Evolutionary conservation across 2,113 vertebrate species (phyloP), one percentile per base, ranked within the genome.

Genomic region (Ellobius talpinus): DNA sequence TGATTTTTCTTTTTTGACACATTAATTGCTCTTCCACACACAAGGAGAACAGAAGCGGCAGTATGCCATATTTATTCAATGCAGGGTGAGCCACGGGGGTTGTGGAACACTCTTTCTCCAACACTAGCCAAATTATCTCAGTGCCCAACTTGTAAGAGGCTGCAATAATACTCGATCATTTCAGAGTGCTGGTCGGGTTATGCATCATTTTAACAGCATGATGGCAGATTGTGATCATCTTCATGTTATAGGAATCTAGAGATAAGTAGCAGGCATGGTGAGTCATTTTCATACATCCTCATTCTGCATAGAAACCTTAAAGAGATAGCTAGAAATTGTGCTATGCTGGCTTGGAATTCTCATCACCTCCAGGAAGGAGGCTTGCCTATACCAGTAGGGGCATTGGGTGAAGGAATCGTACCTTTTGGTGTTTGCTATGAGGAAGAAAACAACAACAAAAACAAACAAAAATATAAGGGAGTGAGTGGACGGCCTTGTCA

Each of bases 201-300:
- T 99, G 98, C 98, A 98, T 99, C 98, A 99, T 98, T 99, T 99
- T 98, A 99, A 98, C 98, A 99, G 99, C 98, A 87, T 97, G 99
- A 97, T 98, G 98, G 98, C 98, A 98, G 98, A 99, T 98, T 98
- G 98, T 97, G 98, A 98, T 99, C 98, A 98, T 98, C 98, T 98
- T 98, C 98, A 97, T 98, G 97, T 98, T 99, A 98, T 9, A 98
- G 98, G 98, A 98, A 98, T 97, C 98, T 97, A 96, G 98, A 98
- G 98, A 98, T 98, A 98, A 98, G 98, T 95, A 2, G 98, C 98
- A 98, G 97, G 97, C 97, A 96, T 97, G 97, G 97, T 97, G 98
- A 98, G 98, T 98, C 98, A 98, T 98, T 98, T 98, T 93, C 98
- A 97, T 98, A 97, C 58, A 65, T 97, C 97, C 98, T 95, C 76